phyloP scores from a whole-genome alignment of 2,113 vertebrate species.

The Tupaia tana region DNA sequence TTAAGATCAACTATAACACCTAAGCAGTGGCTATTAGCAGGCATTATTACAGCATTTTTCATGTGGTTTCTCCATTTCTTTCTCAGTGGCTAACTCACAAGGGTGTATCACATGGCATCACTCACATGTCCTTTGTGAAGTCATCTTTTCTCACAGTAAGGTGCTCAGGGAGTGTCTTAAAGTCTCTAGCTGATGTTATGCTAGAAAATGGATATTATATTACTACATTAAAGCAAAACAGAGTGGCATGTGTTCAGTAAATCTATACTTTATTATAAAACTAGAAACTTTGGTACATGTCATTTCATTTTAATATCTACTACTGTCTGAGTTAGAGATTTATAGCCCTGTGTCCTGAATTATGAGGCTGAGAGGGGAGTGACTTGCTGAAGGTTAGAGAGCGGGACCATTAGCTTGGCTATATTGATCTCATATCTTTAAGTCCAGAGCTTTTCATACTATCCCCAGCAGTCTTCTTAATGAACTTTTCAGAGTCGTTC shows the following conservation, averaged over 20 bases:
- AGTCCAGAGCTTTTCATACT: not conserved
- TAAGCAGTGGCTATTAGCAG: not conserved
- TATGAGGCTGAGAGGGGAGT: not conserved
- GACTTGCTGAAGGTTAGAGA: not conserved
- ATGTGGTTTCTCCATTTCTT: not conserved
- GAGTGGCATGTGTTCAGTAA: not conserved
- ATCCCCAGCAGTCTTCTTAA: not conserved
- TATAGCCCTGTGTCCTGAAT: not conserved
- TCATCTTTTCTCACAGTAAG: not conserved
- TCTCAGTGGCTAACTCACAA: not conserved
- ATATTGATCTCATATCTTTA: not conserved
- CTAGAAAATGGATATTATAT: not conserved
- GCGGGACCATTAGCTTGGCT: not conserved
- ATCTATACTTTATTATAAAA: not conserved
- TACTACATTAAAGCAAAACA: slow-evolving; percentile 28
- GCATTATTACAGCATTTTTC: not conserved
- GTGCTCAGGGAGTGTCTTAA: not conserved
- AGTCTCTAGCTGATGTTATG: not conserved
- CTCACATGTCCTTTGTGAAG: not conserved
- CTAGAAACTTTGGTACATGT: not conserved
- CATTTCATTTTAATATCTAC: slow-evolving; percentile 19
- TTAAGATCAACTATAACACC: not conserved
- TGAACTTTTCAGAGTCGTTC: not conserved
- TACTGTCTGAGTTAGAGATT: not conserved
- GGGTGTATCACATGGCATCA: not conserved